These are phyloP conservation scores for Pterois miles DNA, from an alignment of 2,797 vertebrate genomes.

Conservation along the genomic window DNA sequence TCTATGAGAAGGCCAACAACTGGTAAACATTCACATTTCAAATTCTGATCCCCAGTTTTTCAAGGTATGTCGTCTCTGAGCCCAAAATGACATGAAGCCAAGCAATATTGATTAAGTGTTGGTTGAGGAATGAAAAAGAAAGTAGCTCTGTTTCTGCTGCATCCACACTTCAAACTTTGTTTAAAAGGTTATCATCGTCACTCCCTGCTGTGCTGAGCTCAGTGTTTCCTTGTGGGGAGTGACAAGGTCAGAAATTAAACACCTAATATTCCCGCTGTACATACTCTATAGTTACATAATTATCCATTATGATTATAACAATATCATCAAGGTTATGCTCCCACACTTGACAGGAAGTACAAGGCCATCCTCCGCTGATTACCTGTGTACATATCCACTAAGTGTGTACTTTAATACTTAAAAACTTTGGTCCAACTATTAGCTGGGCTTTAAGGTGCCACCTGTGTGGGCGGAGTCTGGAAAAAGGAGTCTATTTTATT, in stretches of 20 bases:
- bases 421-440: not conserved
- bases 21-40: not conserved
- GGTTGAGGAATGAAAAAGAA: not conserved
- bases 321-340: not conserved
- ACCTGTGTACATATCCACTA: too few species aligned
- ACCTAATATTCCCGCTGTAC: not conserved
- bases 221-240: not conserved
- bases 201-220: not conserved
- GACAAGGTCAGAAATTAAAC: not conserved
- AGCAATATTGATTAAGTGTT: not conserved
- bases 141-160: too few species aligned
- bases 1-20: not conserved
- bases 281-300: not conserved
- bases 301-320: not conserved
- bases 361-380: too few species aligned
- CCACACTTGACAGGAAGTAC: not conserved
- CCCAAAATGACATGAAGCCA: not conserved
- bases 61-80: not conserved
- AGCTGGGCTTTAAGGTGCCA: not conserved
- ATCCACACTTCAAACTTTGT: too few species aligned
- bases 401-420: not conserved
- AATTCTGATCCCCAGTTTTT: not conserved
- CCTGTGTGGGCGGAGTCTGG: not conserved
- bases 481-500: not conserved
- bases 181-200: not conserved